Conservation (phyloP, 2,888 invertebrate genomes). For the Mesochorus sp. region DNA sequence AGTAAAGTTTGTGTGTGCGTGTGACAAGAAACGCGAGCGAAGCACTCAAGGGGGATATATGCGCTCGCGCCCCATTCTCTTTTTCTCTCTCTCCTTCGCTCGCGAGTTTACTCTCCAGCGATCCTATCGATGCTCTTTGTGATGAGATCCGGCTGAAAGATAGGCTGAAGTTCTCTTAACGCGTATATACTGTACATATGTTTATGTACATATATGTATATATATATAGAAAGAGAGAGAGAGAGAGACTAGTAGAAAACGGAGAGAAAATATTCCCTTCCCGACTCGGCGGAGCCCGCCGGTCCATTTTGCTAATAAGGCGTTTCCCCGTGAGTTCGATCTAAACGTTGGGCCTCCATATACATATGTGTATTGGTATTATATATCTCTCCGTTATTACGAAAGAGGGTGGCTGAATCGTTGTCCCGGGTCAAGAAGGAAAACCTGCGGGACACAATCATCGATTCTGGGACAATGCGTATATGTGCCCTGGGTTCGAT, state of each 20-base stretch:
- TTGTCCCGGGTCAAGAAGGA: slow-evolving; percentile 67
- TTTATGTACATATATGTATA: slow-evolving; percentile 58
- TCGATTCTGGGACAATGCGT: slow-evolving; percentile 60
- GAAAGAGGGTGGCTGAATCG: slow-evolving; percentile 36
- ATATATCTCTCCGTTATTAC: slow-evolving; percentile 49
- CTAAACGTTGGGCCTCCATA: too few relatives aligned
- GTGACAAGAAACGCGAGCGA: slow-evolving; percentile 66
- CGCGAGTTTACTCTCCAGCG: slow-evolving; percentile 68
- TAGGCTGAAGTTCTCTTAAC: slow-evolving; percentile 69
- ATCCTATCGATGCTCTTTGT: slow-evolving; percentile 79
- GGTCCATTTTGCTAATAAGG: slow-evolving; percentile 75
- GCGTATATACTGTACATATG: slow-evolving; percentile 42
- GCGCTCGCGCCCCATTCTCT: not conserved
- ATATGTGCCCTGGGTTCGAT: slow-evolving; percentile 53
- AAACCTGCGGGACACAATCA: slow-evolving; percentile 61
- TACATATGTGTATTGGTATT: not conserved
- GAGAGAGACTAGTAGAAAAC: slow-evolving; percentile 15
- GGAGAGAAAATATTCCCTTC: slow-evolving; percentile 53
- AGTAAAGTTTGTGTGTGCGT: slow-evolving; percentile 36
- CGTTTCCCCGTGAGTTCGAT: slow-evolving; percentile 63
- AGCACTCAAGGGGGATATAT: slow-evolving; percentile 74
- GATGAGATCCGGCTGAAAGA: slow-evolving; percentile 78
- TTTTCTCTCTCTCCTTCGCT: slow-evolving; percentile 14
- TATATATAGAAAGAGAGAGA: slow-evolving; percentile 32
- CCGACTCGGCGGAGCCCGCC: slow-evolving; percentile 41